These are phyloP conservation scores for Telmatochromis brachygnathus DNA, from an alignment of 2,113 vertebrate genomes.

Conservation along the genomic window DNA sequence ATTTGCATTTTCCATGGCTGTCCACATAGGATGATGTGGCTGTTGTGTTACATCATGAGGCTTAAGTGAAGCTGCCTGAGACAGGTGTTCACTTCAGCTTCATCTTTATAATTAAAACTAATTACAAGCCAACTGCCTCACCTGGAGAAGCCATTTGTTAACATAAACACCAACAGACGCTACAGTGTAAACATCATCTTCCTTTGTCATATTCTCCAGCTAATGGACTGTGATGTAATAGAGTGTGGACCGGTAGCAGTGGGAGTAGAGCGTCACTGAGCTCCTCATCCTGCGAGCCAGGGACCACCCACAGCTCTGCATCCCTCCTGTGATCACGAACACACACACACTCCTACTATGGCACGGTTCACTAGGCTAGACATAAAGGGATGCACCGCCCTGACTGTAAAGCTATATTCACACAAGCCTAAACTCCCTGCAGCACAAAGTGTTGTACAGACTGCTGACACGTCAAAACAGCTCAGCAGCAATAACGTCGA, in stretches of 20 bases:
- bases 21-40: neutral
- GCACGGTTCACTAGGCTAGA: neutral
- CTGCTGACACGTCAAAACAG: neutral
- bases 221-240: neutral
- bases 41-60: neutral
- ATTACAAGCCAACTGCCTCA: neutral
- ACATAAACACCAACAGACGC: neutral
- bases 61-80: neutral
- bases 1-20: accelerated
- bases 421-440: neutral
- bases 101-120: neutral
- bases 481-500: neutral
- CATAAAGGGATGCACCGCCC: neutral
- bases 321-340: neutral
- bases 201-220: neutral
- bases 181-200: neutral
- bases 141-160: neutral
- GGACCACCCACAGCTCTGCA: conserved; percentile 29
- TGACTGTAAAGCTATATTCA: neutral
- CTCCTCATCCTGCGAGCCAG: conserved; percentile 6
- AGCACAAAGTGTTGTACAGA: neutral
- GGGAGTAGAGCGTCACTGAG: conserved; percentile 16
- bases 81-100: neutral
- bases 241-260: conserved; percentile 3
- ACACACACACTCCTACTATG: neutral